phyloP scores from a whole-genome alignment of 2,113 vertebrate species.

The Heliornis fulica region DNA sequence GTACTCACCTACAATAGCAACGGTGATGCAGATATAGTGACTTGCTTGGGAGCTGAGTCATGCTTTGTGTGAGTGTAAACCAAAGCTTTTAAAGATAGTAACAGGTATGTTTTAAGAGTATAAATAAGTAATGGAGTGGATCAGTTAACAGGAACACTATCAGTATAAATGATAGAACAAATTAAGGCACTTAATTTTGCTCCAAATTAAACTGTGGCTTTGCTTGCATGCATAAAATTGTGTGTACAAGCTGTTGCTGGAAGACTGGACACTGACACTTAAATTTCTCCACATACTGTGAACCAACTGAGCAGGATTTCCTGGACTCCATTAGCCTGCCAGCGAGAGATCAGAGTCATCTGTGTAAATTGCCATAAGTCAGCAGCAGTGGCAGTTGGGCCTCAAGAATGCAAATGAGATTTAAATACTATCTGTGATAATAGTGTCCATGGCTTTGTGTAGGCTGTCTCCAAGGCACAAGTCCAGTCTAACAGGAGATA shows the following conservation, averaged over 20 bases:
- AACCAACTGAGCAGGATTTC: neutral
- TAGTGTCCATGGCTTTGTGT: neutral
- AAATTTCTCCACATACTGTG: neutral
- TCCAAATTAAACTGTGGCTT: neutral
- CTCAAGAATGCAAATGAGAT: neutral
- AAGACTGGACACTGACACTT: neutral
- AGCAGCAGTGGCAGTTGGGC: neutral
- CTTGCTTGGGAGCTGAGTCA: neutral
- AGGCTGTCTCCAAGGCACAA: neutral
- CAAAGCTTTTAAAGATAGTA: neutral
- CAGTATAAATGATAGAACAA: neutral
- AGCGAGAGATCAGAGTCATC: neutral
- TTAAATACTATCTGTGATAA: neutral
- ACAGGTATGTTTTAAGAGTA: neutral
- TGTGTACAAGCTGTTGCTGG: neutral
- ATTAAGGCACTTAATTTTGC: neutral
- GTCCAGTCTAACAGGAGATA: neutral
- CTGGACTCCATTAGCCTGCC: neutral
- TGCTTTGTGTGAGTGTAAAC: neutral
- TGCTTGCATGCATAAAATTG: neutral
- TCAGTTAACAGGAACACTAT: neutral
- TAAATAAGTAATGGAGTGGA: neutral
- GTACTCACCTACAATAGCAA: neutral
- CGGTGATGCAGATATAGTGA: rapidly evolving
- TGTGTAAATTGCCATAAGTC: neutral